Evolutionary conservation across 2,888 invertebrate species (phyloP).

Genomic region (Hololepta plana): DNA sequence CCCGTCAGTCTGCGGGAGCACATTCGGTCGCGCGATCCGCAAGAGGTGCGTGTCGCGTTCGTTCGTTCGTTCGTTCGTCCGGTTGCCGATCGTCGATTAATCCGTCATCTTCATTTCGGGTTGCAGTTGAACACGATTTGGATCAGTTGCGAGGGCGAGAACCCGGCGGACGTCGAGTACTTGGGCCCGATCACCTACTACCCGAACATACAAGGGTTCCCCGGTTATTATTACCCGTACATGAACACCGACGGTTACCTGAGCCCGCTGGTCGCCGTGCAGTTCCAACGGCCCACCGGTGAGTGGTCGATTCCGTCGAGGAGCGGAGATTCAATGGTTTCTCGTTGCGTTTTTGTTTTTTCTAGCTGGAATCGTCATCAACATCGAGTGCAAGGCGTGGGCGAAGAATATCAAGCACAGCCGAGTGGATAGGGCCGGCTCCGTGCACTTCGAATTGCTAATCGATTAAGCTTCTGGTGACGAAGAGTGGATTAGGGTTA

Average conservation of each 20-base stretch:
- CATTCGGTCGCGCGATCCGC: slow-evolving; percentile 32
- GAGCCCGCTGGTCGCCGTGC: slow-evolving; percentile 74
- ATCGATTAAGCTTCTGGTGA: too few relatives aligned
- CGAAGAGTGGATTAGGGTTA: too few relatives aligned
- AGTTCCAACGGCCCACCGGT: slow-evolving; percentile 68
- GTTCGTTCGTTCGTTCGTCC: background rate
- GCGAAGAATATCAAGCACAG: slow-evolving; percentile 43
- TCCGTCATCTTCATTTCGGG: background rate
- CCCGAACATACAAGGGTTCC: slow-evolving; percentile 61
- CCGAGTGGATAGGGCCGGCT: slow-evolving; percentile 38
- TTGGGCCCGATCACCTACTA: slow-evolving; percentile 69
- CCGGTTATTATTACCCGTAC: slow-evolving; percentile 80
- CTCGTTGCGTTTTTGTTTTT: slow-evolving; percentile 22
- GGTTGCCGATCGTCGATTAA: background rate
- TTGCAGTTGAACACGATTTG: slow-evolving; percentile 47
- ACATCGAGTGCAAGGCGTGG: slow-evolving; percentile 47
- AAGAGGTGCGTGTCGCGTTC: slow-evolving; percentile 23
- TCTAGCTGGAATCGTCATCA: slow-evolving; percentile 31
- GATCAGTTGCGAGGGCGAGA: slow-evolving; percentile 88
- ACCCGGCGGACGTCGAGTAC: slow-evolving; percentile 81
- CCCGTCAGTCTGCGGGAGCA: slow-evolving; percentile 50
- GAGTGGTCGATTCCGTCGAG: slow-evolving; percentile 26
- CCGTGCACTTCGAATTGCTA: slow-evolving; percentile 48
- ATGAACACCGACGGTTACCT: slow-evolving; percentile 74
- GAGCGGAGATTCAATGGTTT: slow-evolving; percentile 12